Percentiles rank a stretch among this genome's conserved stretches.
Evolutionary conservation across 2,888 invertebrate genomes (phyloP).

Genomic region (Monoplex corrugatus): DNA sequence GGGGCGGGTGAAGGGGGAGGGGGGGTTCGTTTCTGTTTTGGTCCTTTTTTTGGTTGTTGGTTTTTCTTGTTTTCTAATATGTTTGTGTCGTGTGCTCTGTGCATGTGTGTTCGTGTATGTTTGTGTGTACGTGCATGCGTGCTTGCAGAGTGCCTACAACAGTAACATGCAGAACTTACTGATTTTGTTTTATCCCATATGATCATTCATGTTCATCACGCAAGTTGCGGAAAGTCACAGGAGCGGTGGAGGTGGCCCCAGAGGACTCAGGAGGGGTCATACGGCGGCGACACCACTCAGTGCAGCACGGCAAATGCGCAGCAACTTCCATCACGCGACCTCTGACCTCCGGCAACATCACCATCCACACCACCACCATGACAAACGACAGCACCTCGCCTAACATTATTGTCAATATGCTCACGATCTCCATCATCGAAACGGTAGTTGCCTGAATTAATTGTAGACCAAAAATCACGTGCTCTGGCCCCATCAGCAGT

Average conservation of each 20-base stretch:
- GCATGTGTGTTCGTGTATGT: too few species aligned
- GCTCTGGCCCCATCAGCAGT: background rate
- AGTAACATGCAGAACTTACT: too few species aligned
- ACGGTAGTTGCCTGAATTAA: too few species aligned
- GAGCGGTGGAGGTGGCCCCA: background rate
- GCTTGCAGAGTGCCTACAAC: too few species aligned
- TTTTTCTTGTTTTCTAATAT: too few species aligned
- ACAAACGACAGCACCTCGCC: constrained; percentile 1
- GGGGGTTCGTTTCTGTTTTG: too few species aligned
- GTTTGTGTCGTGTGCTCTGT: too few species aligned
- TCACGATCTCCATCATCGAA: background rate
- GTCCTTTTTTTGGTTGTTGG: too few species aligned
- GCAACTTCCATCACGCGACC: background rate
- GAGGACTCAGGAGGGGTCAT: background rate
- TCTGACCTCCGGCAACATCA: background rate
- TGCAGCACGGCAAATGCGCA: background rate
- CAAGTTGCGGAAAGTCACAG: background rate
- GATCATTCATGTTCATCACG: background rate
- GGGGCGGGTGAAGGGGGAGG: too few species aligned
- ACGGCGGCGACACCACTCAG: background rate
- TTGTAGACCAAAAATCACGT: background rate
- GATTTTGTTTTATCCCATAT: too few species aligned
- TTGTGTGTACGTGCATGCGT: too few species aligned
- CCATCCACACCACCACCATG: background rate
- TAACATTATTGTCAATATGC: background rate